These are phyloP conservation scores for Gallinago paraguaiae DNA, from an alignment of 2,113 vertebrate species.

Conservation along the genomic window DNA sequence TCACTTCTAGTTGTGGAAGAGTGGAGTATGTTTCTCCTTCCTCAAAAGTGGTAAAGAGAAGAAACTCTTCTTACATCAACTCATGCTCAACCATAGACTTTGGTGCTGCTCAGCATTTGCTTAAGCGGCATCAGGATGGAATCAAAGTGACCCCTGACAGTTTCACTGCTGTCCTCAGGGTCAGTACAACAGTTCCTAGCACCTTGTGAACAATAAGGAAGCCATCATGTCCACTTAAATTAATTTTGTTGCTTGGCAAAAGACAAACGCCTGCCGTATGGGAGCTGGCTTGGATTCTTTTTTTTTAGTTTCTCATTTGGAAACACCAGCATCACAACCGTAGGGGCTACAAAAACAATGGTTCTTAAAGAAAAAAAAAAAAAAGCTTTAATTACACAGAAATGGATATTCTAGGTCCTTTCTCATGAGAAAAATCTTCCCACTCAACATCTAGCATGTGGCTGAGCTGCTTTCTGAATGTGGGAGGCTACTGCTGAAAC, in stretches of 20 bases:
- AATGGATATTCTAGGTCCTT: not conserved
- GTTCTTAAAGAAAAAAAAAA: not conserved
- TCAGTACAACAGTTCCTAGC: not conserved
- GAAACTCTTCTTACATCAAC: not conserved
- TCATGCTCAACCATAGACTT: not conserved
- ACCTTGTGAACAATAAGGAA: not conserved
- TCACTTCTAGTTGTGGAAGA: not conserved
- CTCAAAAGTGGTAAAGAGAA: not conserved
- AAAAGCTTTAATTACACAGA: not conserved
- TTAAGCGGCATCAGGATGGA: not conserved
- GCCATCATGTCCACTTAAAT: not conserved
- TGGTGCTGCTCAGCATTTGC: not conserved
- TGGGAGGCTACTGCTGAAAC: constrained; percentile 44
- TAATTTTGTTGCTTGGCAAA: not conserved
- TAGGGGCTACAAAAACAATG: not conserved
- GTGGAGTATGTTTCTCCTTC: not conserved
- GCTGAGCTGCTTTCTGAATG: constrained; percentile 6
- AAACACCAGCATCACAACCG: not conserved
- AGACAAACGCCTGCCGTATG: not conserved
- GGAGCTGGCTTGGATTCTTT: not conserved
- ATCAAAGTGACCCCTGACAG: not conserved
- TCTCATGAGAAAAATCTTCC: constrained; percentile 37
- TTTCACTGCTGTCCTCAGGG: not conserved
- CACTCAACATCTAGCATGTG: constrained; percentile 26
- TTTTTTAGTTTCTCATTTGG: not conserved